Base-by-base conservation (phyloP, 2,797 vertebrate genomes). In the Microchirus variegatus region DNA sequence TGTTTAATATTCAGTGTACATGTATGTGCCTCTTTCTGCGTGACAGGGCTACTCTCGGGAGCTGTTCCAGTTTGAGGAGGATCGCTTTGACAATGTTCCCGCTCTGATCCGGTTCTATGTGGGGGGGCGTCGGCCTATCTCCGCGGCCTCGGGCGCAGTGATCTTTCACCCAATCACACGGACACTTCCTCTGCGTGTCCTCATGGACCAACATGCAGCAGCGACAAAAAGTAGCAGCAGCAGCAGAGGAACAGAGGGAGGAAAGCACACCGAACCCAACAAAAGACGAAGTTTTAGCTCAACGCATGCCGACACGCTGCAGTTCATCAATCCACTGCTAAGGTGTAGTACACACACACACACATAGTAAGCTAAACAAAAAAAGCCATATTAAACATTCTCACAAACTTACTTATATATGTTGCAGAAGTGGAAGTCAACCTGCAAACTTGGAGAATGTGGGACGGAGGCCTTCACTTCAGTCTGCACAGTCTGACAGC, bases 61-160 rank as follows among this genome's bases (percentile, higher is more conserved):
- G 70, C 91, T 96, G 68, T 97, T 94, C 87, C 95, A 97, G 86
- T 94, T 97, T 16, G 95, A 97, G 79, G 93, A 94, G 49, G 95
- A 97, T 55, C 94, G 91, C 67, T 97, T 96, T 36, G 91, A 94
- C 84, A 96, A 91, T 13, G 81, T 96, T 42, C 93, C 95, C 0
- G 92, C 94, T 47, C 90, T 97, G 58, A 90, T 97, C 40, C 92
- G 69, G 9, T 96, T 94, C 82, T 93, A 96, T 0, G 88, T 96
- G 67, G 92, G 92, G 0, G 88, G 86, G 5, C 91, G 84, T 10
- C 89, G 55, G 10, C 89, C 94, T n/a, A 89, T 97, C 75, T 96
- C 96, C 3, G 90, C 92, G 47, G 87, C 84, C 47, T 94, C 94
- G 0, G 94, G 95, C 12, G 94, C 94, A 2, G 83, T 96, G 64